Evolutionary conservation across 2,888 invertebrate genomes (phyloP).

Genomic region (Amphipyra tragopoginis): DNA sequence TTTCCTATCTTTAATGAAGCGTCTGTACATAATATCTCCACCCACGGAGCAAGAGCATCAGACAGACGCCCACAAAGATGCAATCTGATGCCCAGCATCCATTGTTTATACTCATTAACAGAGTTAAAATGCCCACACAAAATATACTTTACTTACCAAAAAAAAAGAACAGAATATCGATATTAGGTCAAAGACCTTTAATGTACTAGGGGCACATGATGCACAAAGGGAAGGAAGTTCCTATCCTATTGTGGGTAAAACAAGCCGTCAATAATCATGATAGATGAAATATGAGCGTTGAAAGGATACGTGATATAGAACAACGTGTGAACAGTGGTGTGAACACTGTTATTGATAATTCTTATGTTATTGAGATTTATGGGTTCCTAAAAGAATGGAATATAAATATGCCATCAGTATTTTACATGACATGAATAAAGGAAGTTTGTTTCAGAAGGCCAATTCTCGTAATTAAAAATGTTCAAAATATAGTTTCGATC

Average conservation of each 20-base stretch:
- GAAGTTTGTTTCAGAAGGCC: too few relatives aligned
- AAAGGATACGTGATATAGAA: conserved; percentile 44
- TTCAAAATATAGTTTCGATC: too few relatives aligned
- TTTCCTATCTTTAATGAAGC: conserved; percentile 61
- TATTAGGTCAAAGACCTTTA: conserved; percentile 50
- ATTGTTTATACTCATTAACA: conserved; percentile 69
- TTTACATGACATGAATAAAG: background rate
- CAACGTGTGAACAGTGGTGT: conserved; percentile 28
- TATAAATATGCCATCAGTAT: background rate
- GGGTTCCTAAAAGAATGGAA: background rate
- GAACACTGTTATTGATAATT: conserved; percentile 34
- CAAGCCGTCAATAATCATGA: conserved; percentile 54
- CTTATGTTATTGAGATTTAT: conserved; percentile 41
- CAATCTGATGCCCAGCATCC: conserved; percentile 61
- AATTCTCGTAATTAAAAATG: too few relatives aligned
- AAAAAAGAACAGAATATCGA: conserved; percentile 33
- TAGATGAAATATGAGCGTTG: conserved; percentile 52
- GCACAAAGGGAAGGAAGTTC: conserved; percentile 45
- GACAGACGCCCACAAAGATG: conserved; percentile 59
- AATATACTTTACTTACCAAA: conserved; percentile 31
- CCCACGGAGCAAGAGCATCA: conserved; percentile 43
- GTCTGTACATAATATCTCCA: conserved; percentile 43
- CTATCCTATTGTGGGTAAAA: conserved; percentile 51
- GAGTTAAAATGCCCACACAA: conserved; percentile 62
- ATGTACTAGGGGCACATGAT: conserved; percentile 30